These are phyloP conservation scores for Conchocele bisecta DNA, from an alignment of 2,888 invertebrate species.

Conservation along the genomic window DNA sequence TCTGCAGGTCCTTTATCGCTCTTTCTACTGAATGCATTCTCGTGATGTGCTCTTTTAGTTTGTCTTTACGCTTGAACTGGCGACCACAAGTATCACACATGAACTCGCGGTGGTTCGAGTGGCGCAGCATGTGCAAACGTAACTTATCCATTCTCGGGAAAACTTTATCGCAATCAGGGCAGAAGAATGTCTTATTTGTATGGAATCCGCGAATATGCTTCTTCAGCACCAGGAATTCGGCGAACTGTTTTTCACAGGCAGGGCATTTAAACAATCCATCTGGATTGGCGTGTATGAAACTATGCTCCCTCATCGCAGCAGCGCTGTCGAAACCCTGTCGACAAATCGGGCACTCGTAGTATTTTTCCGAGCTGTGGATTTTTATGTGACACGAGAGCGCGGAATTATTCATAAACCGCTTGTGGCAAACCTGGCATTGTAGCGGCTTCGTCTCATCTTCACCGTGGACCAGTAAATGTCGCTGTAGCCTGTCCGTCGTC, in stretches of 20 bases:
- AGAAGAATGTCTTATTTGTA: constrained; percentile 87
- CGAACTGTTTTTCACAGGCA: constrained; percentile 87
- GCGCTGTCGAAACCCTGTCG: constrained; percentile 86
- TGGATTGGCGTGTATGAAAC: constrained; percentile 85
- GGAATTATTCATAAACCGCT: constrained; percentile 87
- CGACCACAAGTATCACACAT: constrained; percentile 90
- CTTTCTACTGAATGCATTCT: constrained; percentile 86
- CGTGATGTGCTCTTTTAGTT: constrained; percentile 88
- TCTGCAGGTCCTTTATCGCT: constrained; percentile 67
- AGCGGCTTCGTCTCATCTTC: constrained; percentile 87
- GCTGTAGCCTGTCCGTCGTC: constrained; percentile 86
- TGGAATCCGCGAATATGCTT: constrained; percentile 91
- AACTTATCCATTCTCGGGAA: constrained; percentile 89
- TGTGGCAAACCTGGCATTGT: constrained; percentile 85
- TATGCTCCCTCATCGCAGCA: constrained; percentile 86
- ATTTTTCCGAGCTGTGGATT: constrained; percentile 86
- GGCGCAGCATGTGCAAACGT: constrained; percentile 88
- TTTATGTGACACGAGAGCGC: constrained; percentile 89
- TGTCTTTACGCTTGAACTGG: constrained; percentile 89
- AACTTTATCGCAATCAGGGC: constrained; percentile 87
- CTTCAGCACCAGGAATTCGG: constrained; percentile 88
- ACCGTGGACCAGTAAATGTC: constrained; percentile 88
- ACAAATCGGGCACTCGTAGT: constrained; percentile 90
- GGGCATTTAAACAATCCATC: constrained; percentile 88
- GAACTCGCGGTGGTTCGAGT: constrained; percentile 88